Evolutionary conservation across 2,888 invertebrate species (phyloP).

Genomic region (Aporophyla lueneburgensis): DNA sequence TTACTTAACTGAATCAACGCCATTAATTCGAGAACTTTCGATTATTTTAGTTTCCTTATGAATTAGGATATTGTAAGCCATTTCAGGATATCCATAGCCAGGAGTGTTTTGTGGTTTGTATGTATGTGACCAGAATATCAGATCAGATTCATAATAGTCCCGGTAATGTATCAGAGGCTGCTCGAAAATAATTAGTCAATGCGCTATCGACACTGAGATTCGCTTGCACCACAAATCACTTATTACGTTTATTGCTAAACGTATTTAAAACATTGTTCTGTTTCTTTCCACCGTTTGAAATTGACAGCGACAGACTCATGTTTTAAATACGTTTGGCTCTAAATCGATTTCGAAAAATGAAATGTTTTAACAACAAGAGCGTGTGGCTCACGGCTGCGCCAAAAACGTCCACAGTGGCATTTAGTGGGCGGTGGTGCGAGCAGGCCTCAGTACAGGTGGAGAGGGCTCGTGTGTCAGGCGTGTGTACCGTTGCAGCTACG

Average conservation of each 20-base stretch:
- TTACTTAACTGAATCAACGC: too few relatives aligned
- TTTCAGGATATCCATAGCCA: neutral
- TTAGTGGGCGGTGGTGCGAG: neutral
- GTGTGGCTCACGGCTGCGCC: neutral
- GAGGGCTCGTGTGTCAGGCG: neutral
- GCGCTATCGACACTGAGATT: neutral
- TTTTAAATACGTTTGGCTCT: neutral
- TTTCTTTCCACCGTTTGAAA: neutral
- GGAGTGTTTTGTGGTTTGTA: neutral
- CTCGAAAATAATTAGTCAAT: neutral
- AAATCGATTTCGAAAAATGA: neutral
- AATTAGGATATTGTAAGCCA: neutral
- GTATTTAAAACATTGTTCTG: neutral
- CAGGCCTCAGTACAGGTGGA: neutral
- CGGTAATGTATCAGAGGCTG: neutral
- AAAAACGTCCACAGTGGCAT: neutral
- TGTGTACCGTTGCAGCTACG: conserved; percentile 69
- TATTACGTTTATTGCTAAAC: neutral
- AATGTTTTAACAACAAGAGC: too few relatives aligned
- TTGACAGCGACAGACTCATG: neutral
- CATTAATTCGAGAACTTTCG: neutral
- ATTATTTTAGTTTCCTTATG: neutral
- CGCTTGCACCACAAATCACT: neutral
- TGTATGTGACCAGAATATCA: neutral
- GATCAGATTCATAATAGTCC: neutral